A percentile compares a stretch with the other conserved stretches of the same genome.
phyloP scores from a whole-genome alignment of 2,888 invertebrate genomes.

The Rhodophaea formosa region DNA sequence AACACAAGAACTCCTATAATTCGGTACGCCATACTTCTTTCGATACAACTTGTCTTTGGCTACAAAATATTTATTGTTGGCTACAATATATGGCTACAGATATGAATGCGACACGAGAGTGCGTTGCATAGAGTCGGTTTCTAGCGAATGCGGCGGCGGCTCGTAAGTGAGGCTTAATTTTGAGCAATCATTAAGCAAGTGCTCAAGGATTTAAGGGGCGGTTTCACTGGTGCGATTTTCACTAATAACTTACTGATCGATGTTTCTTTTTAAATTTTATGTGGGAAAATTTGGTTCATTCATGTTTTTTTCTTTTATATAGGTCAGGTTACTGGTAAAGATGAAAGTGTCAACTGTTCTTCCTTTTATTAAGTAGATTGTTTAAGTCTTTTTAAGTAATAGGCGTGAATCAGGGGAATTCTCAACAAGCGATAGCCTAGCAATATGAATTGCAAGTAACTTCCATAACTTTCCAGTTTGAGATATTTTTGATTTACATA shows the following conservation, averaged over 20 bases:
- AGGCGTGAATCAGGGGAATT: not conserved
- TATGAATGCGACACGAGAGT: conserved; percentile 24
- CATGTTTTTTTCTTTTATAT: too few species aligned
- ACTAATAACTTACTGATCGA: not conserved
- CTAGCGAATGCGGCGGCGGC: conserved; percentile 49
- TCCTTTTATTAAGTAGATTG: too few species aligned
- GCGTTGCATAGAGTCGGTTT: conserved; percentile 41
- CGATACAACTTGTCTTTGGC: conserved; percentile 21
- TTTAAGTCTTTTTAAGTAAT: too few species aligned
- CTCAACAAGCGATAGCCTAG: too few species aligned
- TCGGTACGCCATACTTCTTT: conserved; percentile 35
- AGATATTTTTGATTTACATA: too few species aligned
- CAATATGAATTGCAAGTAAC: too few species aligned
- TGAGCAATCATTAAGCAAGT: conserved; percentile 59
- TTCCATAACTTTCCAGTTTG: too few species aligned
- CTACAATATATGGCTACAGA: too few species aligned
- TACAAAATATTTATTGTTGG: not conserved
- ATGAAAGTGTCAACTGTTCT: too few species aligned
- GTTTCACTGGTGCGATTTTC: conserved; percentile 35
- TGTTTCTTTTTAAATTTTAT: not conserved
- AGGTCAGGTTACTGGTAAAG: too few species aligned
- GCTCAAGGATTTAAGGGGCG: conserved; percentile 62
- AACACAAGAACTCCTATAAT: conserved; percentile 36
- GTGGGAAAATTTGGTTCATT: too few species aligned
- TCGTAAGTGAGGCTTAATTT: conserved; percentile 48